These are phyloP conservation scores for Papilio machaon DNA, from an alignment of 1,140 invertebrate genomes.

Conservation along the genomic window DNA sequence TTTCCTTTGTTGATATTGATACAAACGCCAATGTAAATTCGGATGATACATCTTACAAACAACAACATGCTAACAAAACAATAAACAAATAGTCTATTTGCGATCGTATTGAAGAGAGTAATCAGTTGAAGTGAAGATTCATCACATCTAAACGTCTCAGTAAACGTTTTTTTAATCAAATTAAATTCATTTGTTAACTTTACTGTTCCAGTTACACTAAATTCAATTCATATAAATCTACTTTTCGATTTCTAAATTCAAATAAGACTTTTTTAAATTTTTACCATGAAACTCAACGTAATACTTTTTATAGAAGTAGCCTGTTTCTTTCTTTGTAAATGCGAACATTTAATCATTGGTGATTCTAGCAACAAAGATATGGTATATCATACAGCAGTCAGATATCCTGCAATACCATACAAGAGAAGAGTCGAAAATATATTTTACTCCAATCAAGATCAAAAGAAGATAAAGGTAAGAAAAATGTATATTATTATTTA, in stretches of 20 bases:
- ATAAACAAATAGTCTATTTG: slow-evolving; percentile 4
- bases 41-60: slow-evolving; percentile 13
- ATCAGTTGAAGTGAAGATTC: background rate
- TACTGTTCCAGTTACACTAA: slow-evolving; percentile 9
- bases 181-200: background rate
- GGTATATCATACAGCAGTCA: slow-evolving; percentile 47
- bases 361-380: slow-evolving; percentile 48
- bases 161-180: background rate
- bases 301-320: slow-evolving; percentile 42
- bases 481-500: background rate
- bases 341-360: slow-evolving; percentile 53
- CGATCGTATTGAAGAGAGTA: background rate
- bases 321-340: slow-evolving; percentile 39
- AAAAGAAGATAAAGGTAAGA: slow-evolving; percentile 55
- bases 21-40: slow-evolving; percentile 15
- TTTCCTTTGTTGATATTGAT: background rate
- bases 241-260: slow-evolving; percentile 22
- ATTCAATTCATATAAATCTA: slow-evolving; percentile 26
- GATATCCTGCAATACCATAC: slow-evolving; percentile 50
- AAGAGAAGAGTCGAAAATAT: slow-evolving; percentile 51
- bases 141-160: background rate
- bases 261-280: slow-evolving; percentile 34
- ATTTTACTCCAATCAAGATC: slow-evolving; percentile 50
- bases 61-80: slow-evolving; percentile 16
- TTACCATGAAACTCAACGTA: slow-evolving; percentile 48